Evolutionary conservation across 2,797 vertebrate genomes (phyloP).

Genomic region (Ceryle rudis): DNA sequence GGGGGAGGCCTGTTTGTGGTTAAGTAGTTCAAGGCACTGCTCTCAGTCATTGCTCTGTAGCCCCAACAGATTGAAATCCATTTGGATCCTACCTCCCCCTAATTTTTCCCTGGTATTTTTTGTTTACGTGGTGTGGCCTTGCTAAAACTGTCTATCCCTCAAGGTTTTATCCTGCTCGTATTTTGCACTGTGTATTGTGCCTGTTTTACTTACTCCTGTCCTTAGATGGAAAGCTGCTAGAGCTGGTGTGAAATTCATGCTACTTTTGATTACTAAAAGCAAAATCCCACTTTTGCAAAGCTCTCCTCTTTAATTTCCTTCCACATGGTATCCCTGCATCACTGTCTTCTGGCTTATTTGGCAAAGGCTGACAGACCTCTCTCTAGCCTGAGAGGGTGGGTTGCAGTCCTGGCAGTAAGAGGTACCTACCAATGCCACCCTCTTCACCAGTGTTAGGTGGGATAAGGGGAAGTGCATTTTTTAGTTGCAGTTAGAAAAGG

Average conservation of each 20-base stretch:
- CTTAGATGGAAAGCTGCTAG: not conserved
- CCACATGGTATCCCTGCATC: not conserved
- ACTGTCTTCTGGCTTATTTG: not conserved
- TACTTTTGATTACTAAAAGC: not conserved
- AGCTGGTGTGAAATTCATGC: not conserved
- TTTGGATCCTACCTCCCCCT: not conserved
- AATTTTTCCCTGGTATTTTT: not conserved
- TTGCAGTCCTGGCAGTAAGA: not conserved
- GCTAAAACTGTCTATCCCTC: not conserved
- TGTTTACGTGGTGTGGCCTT: not conserved
- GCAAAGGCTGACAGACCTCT: not conserved
- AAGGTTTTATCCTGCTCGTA: not conserved
- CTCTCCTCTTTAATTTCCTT: not conserved
- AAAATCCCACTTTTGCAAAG: not conserved
- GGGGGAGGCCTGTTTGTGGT: not conserved
- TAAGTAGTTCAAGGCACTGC: not conserved
- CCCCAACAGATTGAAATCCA: not conserved
- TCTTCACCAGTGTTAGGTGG: not conserved
- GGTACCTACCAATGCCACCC: not conserved
- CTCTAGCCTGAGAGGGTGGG: not conserved
- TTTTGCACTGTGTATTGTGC: not conserved
- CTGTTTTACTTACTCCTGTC: not conserved
- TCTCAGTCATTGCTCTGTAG: not conserved
- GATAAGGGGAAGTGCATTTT: not conserved
- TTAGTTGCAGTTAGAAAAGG: not conserved